Percentiles rank a stretch among this genome's conserved stretches.
phyloP scores from a whole-genome alignment of 2,888 invertebrate genomes.

The Micoletzkya japonica region DNA sequence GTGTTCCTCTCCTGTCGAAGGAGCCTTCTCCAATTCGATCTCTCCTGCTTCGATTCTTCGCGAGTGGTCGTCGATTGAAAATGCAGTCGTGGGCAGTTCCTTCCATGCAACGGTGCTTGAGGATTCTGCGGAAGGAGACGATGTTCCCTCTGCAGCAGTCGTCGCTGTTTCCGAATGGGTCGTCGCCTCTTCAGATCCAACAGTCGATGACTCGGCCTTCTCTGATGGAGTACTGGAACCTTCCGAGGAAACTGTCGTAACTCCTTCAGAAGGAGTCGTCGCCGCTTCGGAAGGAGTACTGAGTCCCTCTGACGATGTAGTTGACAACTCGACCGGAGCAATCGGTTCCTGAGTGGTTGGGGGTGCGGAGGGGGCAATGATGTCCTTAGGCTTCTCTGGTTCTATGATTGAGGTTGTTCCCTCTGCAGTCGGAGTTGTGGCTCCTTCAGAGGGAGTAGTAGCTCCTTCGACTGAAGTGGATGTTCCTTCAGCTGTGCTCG shows the following conservation, averaged over 20 bases:
- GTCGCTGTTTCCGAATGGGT: slow-evolving; percentile 15
- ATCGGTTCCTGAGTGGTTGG: slow-evolving; percentile 20
- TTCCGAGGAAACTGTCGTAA: background rate
- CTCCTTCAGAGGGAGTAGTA: slow-evolving; percentile 7
- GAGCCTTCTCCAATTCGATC: slow-evolving; percentile 10
- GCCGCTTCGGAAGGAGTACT: background rate
- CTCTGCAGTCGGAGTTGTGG: slow-evolving; percentile 22
- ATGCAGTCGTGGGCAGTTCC: background rate
- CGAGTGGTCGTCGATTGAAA: background rate
- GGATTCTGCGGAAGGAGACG: background rate
- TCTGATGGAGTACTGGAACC: slow-evolving; percentile 10
- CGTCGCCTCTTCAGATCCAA: slow-evolving; percentile 19
- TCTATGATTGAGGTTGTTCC: slow-evolving; percentile 7
- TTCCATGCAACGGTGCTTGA: background rate
- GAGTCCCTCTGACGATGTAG: background rate
- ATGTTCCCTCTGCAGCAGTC: background rate
- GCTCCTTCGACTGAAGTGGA: slow-evolving; percentile 11
- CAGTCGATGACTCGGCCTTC: slow-evolving; percentile 28
- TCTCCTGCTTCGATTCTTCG: background rate
- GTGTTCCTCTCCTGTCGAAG: background rate
- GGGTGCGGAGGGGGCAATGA: background rate
- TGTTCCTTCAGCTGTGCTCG: slow-evolving; percentile 3
- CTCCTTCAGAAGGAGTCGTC: slow-evolving; percentile 2
- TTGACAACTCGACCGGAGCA: background rate
- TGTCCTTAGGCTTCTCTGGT: slow-evolving; percentile 19